Evolutionary conservation across 2,888 invertebrate genomes (phyloP), one percentile per base, ranked within the genome.

Genomic region (Aethes cnicana): DNA sequence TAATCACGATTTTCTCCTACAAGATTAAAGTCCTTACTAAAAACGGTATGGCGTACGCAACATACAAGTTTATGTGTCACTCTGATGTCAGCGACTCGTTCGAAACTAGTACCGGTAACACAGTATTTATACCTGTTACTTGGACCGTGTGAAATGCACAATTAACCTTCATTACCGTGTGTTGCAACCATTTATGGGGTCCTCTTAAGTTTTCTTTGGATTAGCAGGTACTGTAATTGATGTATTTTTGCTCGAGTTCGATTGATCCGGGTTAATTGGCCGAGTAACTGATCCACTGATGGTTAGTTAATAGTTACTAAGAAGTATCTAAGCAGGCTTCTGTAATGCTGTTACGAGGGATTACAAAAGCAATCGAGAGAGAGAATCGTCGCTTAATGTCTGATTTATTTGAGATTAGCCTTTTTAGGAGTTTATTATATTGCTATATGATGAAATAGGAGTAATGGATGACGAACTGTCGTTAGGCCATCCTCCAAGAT

Each of bases 61-160:
- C 20, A 33, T 33, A 18, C 28, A 11, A 18, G 39, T 33, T 39
- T 26, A 49, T 53, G 50, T 52, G 56, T 54, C 52, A 44, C 41
- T 33, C 58, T 59, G 62, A 61, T 58, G 58, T 57, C 61, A 60
- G 30, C 36, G 37, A 55, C 55, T 55, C 17, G 56, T 64, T 66
- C 56, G 63, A 64, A 64, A 58, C 57, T 59, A 55, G 47, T 37
- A 47, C 43, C 30, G 17, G 52, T 57, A 58, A 55, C 33, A 47
- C 52, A 57, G 47, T 64, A 49, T 56, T 42, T 56, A 57, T 55
- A 58, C 62, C 62, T 64, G 63, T 69, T 67, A 63, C 56, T 56
- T 48, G 56, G 61, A 68, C 68, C 67, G 73, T 75, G 76, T 78
- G 78, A 76, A 80, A 71, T 71, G 59, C 70, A 69, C 75, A 79